Evolutionary conservation across 2,888 invertebrate genomes (phyloP), one percentile per base, ranked within the genome.

Genomic region (Embidobia sp.): DNA sequence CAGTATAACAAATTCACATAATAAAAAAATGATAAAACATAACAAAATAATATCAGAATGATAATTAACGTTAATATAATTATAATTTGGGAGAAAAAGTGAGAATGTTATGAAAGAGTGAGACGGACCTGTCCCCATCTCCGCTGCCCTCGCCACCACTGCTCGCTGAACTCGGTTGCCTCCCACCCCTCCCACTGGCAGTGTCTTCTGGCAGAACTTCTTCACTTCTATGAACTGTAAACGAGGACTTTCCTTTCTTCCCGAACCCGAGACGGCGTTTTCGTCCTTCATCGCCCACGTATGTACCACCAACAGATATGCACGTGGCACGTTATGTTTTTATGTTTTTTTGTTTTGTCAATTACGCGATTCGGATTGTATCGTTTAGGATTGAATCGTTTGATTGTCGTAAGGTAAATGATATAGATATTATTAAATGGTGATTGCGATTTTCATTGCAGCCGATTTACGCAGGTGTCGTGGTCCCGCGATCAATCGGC

Each of bases 221-320:
- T 92, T 98, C 98, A 91, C 98, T 98, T 91, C 98, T 95, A 92
- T 98, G 98, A 90, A 98, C 97, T 91, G 97, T 97, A 93, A 97
- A 96, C 90, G 97, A 97, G 91, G 96, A 96, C 93, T 97, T 96
- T 90, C 96, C 97, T 92, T 96, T 95, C 92, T 95, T 95, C 91
- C 97, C 97, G 92, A 96, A 97, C 92, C 96, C 96, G 94, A 97
- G 95, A 92, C 97, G 94, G 92, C 97, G 93, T 93, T 96, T 97
- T 90, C 96, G 95, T 92, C 97, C 97, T 96, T 92, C 90, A 90
- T 90, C 88, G 86, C 89, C 89, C 87, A 89, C 88, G 84, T 86
- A 88, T 88, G 88, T 87, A 87, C 85, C 86, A 86, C 85, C 87
- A 88, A 89, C 85, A 88, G 84, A 88, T 78, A 85, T 84, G 85